These are phyloP conservation scores for Xanthostigma xanthostigma DNA, from an alignment of 2,888 invertebrate species.

Conservation along the genomic window DNA sequence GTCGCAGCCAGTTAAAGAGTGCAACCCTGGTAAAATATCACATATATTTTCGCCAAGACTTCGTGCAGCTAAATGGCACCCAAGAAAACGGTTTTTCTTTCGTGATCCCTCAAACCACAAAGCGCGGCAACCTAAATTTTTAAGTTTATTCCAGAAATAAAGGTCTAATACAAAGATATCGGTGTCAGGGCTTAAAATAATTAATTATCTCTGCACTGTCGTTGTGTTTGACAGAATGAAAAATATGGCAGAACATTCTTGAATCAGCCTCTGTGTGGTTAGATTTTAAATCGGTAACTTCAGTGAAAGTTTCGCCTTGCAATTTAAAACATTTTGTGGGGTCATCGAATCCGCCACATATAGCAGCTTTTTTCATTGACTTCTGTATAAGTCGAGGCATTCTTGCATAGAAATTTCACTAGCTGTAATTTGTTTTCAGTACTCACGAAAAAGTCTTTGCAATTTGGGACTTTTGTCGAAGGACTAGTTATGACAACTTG, in stretches of 20 bases:
- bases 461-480: constrained; percentile 13
- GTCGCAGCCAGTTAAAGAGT: too few relatives aligned
- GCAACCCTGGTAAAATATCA: too few relatives aligned
- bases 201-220: too few relatives aligned
- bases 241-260: constrained; percentile 9
- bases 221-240: constrained; percentile 9
- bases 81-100: too few relatives aligned
- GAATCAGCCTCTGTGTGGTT: constrained; percentile 9
- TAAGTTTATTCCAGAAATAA: too few relatives aligned
- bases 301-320: constrained; percentile 9
- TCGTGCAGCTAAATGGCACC: too few relatives aligned
- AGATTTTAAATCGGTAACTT: constrained; percentile 11
- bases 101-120: too few relatives aligned
- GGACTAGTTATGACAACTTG: background rate
- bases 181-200: too few relatives aligned
- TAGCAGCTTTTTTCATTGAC: constrained; percentile 10
- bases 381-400: constrained; percentile 11
- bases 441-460: constrained; percentile 12
- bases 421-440: constrained; percentile 14
- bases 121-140: too few relatives aligned
- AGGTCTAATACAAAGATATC: too few relatives aligned
- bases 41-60: too few relatives aligned
- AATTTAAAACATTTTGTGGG: constrained; percentile 5
- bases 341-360: constrained; percentile 10
- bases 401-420: constrained; percentile 14